Evolutionary conservation across 2,888 invertebrate genomes (phyloP).

Genomic region (Geotrupes spiniger): DNA sequence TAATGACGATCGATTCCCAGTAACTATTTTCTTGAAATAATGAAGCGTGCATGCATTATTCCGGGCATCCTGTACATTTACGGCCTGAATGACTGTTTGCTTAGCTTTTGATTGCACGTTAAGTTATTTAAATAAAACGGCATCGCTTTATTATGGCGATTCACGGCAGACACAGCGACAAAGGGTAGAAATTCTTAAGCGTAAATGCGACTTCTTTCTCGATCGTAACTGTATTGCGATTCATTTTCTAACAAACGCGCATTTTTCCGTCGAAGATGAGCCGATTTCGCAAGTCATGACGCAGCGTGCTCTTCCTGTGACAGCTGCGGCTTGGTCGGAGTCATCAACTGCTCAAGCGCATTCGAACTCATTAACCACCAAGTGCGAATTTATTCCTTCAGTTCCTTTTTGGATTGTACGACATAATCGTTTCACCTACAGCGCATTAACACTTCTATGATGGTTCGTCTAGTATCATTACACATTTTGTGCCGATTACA

Average conservation of each 20-base stretch:
- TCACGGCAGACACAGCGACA: no score
- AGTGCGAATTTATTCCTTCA: constrained; percentile 8
- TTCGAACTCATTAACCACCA: constrained; percentile 14
- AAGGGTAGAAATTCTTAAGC: no score
- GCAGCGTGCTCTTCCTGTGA: constrained; percentile 4
- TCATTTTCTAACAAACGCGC: constrained; percentile 5
- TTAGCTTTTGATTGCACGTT: constrained; percentile 4
- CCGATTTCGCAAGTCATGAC: constrained; percentile 8
- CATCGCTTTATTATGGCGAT: neutral
- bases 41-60: no score
- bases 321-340: neutral
- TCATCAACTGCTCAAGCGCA: constrained; percentile 8
- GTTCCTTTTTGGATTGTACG: neutral
- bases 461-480: no score
- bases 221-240: constrained; percentile 7
- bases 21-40: no score
- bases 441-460: neutral
- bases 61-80: no score
- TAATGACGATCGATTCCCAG: no score
- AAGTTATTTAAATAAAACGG: constrained; percentile 9
- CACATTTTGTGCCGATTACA: no score
- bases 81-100: neutral
- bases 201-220: neutral
- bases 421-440: constrained; percentile 6
- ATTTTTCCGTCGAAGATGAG: neutral